These are phyloP conservation scores for Lepisosteus osseus DNA, from an alignment of 2,113 vertebrate genomes.

Conservation along the genomic window DNA sequence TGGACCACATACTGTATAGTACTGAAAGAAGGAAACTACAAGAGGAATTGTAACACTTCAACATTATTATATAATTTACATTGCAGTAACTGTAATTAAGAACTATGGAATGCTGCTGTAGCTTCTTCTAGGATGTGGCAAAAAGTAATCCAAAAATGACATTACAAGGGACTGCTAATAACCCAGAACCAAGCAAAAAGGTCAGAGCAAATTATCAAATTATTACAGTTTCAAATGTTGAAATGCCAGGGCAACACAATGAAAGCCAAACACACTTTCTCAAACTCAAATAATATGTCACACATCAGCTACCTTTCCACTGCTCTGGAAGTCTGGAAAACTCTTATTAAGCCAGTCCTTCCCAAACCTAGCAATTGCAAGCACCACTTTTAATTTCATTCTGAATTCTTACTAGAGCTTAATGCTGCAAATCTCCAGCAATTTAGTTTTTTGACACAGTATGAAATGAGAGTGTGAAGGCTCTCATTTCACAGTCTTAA, in stretches of 20 bases:
- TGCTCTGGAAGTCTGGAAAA: background rate
- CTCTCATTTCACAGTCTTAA: no score
- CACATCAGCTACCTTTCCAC: background rate
- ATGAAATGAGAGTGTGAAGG: no score
- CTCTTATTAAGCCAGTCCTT: background rate
- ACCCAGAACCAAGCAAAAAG: background rate
- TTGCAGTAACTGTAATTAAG: no score
- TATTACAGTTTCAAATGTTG: slow-evolving; percentile 11
- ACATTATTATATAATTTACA: no score
- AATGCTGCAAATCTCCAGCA: no score
- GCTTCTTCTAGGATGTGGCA: background rate
- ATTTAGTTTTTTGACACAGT: no score
- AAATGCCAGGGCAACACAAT: slow-evolving; percentile 28
- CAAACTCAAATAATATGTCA: background rate
- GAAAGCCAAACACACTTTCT: slow-evolving; percentile 2
- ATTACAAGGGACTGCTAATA: background rate
- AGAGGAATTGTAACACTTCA: no score
- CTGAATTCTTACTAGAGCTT: background rate
- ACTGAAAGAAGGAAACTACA: background rate
- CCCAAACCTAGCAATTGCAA: no score
- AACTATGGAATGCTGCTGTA: no score
- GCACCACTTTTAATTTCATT: background rate
- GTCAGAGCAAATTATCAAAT: slow-evolving; percentile 12
- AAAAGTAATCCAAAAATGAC: slow-evolving; percentile 6
- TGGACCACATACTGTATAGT: background rate